Evolutionary conservation across 2,888 invertebrate genomes (phyloP), one percentile per base, ranked within the genome.

Genomic region (Philhelius pedissequus): DNA sequence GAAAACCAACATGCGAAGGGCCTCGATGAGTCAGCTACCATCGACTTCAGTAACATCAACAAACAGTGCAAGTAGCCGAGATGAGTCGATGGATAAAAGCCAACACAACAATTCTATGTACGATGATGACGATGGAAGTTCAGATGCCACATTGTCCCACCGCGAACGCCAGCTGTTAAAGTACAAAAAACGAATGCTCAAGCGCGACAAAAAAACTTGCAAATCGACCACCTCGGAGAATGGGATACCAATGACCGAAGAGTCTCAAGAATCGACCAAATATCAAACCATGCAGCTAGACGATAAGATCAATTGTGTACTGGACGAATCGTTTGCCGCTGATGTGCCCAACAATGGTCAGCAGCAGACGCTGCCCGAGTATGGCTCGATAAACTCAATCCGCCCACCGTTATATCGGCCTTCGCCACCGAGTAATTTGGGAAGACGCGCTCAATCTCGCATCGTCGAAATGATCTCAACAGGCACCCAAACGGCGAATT

Each of bases 121-220:
- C 70, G 87, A 86, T 60, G 87, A 86, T 66, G 86, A 86, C 48
- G 86, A 86, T 27, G 78, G 83, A 66, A 86, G 76, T 15, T 80
- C 77, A 18, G 83, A 81, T 50, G 68, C 86, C 18, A 86, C 84
- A 13, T 20, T 89, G 66, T 89, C 89, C 22, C 92, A 92, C 86
- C 90, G 92, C 7, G 91, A 92, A 86, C 89, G 89, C 68, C 92
- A 92, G 83, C 82, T 92, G 58, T 87, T 90, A 54, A 92, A 92
- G 87, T 92, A 92, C 87, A 90, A 91, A 69, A 92, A 92, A 86
- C 90, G 92, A 1, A 90, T 92, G 89, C 87, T 90, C 87, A 91
- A 90, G 56, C 89, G 92, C 32, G 92, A 92, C 76, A 91, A 91
- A 83, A 89, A 88, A 64, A 87, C 77, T 7, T 86, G 88, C 8